A percentile compares a stretch with the other conserved stretches of the same genome.
Evolutionary conservation across 2,888 invertebrate genomes (phyloP).

Genomic region (Tortrix viridana): DNA sequence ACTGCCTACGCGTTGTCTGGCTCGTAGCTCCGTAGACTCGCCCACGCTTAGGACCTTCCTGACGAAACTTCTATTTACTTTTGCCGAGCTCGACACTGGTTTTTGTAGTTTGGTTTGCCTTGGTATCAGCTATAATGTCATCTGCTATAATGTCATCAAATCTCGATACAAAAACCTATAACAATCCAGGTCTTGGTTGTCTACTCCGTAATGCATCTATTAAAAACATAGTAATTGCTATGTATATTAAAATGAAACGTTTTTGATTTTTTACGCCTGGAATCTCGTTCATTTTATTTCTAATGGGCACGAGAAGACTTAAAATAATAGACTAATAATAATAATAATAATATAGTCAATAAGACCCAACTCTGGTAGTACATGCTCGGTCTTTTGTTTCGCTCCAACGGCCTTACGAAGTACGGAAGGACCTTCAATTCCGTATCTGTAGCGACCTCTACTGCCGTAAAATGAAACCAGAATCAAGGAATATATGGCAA

Average conservation of each 20-base stretch:
- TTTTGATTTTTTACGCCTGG: too few relatives aligned
- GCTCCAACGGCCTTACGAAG: conserved; percentile 3
- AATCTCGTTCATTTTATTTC: too few relatives aligned
- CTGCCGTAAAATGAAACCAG: neutral
- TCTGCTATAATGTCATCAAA: neutral
- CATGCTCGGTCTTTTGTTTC: conserved; percentile 8
- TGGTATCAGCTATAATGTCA: too few relatives aligned
- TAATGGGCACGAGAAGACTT: too few relatives aligned
- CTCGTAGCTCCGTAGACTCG: conserved; percentile 78
- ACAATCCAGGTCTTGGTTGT: too few relatives aligned
- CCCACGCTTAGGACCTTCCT: conserved; percentile 67
- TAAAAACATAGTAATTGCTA: too few relatives aligned
- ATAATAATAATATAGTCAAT: too few relatives aligned
- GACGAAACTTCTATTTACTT: conserved; percentile 43
- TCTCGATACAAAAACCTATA: neutral
- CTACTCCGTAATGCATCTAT: too few relatives aligned
- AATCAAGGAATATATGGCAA: too few relatives aligned
- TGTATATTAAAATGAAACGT: too few relatives aligned
- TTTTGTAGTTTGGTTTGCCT: neutral
- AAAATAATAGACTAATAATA: too few relatives aligned
- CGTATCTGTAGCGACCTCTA: conserved; percentile 5
- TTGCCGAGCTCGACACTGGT: neutral
- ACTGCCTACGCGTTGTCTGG: conserved; percentile 76
- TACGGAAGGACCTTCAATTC: conserved; percentile 17
- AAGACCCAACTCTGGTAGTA: neutral